Base-by-base conservation (phyloP, 2,113 vertebrate genomes). In the Passerina amoena region DNA sequence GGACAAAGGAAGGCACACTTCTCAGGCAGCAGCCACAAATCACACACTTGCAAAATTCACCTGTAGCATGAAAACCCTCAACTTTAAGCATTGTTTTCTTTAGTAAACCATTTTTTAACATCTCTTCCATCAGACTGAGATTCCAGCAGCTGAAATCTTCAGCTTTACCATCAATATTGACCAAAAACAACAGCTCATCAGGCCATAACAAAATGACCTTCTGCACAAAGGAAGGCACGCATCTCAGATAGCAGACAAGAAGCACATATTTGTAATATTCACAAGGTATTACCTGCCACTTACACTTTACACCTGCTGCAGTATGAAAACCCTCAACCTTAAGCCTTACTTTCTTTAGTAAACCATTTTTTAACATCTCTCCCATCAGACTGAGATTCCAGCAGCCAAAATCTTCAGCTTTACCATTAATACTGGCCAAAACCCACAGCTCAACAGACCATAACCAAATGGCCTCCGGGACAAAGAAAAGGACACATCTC, bases 141-240 rank as follows among this genome's bases (percentile, higher is more conserved):
- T 5, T 25, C 30, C 28, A 54, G 14, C 1, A 0, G 3, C 15
- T 17, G 68, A 37, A 15, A 53, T 2, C 11, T 20, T 45, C 22
- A 54, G 5, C 10, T 79, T 63, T 22, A 72, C 11, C 14, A 18
- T 19, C 19, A 44, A 51, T 0, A 15, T 1, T 30, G 16, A 15
- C 31, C 20, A 60, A 35, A 60, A 60, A 1, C 19, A 5, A 10
- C 35, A 59, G 7, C 24, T 14, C 6, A 1, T 17, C 22, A 25
- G 9, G 6, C 15, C 0, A 2, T 4, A 2, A 14, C 22, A 6
- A 5, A 16, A 2, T 0, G 3, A 6, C 14, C 18, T 2, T 4
- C 5, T 0, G 1, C 6, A 3, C 8, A 47, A 35, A 65, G 30
- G 1, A 53, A 19, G 6, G 7, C 8, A 5, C 18, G 1, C 0